phyloP scores from a whole-genome alignment of 2,888 invertebrate genomes.

The Argyra leucocephala region DNA sequence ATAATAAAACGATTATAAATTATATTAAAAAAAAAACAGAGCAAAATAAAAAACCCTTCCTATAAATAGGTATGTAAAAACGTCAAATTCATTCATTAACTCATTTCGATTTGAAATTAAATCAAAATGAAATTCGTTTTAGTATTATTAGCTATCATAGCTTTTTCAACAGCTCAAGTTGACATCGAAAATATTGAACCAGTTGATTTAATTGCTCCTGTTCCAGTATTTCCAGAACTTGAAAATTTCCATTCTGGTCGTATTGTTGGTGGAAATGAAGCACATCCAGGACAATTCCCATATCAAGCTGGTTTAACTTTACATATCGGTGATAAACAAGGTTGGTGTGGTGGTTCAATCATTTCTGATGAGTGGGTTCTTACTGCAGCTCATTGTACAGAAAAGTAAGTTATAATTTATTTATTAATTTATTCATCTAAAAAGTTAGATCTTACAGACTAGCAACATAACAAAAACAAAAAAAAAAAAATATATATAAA shows the following conservation, averaged over 20 bases:
- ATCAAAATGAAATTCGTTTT: background rate
- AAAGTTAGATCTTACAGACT: too few relatives aligned
- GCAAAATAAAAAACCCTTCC: background rate
- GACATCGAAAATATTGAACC: background rate
- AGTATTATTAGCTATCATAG: background rate
- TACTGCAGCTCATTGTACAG: slow-evolving; percentile 39
- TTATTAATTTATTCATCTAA: background rate
- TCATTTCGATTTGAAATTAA: background rate
- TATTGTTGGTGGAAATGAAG: slow-evolving; percentile 32
- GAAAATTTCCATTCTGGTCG: slow-evolving; percentile 25
- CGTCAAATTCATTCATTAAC: background rate
- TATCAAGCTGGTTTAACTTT: slow-evolving; percentile 35
- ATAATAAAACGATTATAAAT: too few relatives aligned
- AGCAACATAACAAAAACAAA: too few relatives aligned
- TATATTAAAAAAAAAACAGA: background rate
- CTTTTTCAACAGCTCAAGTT: background rate
- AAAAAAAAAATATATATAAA: too few relatives aligned
- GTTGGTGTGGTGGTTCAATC: slow-evolving; percentile 38
- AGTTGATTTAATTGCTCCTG: background rate
- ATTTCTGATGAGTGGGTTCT: slow-evolving; percentile 34
- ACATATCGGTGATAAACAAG: slow-evolving; percentile 25
- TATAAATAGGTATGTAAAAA: background rate
- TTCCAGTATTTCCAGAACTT: background rate
- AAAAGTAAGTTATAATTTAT: slow-evolving; percentile 21
- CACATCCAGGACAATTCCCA: slow-evolving; percentile 32